A percentile compares a stretch with the other conserved stretches of the same genome.
These are phyloP conservation scores for Luscinia luscinia DNA, from an alignment of 2,797 vertebrate genomes.

Conservation along the genomic window DNA sequence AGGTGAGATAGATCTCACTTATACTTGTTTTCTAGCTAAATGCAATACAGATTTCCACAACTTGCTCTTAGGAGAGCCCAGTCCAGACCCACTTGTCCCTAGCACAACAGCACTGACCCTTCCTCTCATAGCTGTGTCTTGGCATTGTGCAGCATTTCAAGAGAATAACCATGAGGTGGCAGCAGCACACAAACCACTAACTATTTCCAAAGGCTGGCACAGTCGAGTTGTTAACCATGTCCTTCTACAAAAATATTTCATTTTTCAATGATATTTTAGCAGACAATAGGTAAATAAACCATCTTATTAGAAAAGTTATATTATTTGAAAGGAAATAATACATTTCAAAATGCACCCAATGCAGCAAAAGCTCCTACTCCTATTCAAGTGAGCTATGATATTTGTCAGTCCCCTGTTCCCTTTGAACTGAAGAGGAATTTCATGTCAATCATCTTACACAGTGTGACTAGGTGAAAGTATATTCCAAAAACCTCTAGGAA, in stretches of 20 bases:
- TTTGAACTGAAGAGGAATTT: neutral
- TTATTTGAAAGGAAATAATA: neutral
- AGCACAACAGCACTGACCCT: neutral
- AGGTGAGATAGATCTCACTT: neutral
- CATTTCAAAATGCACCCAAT: neutral
- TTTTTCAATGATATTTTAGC: neutral
- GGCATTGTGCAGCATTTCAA: neutral
- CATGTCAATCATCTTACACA: neutral
- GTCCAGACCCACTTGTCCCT: neutral
- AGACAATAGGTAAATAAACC: neutral
- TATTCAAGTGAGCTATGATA: neutral
- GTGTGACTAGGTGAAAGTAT: neutral
- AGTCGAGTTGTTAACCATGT: neutral
- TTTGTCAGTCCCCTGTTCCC: neutral
- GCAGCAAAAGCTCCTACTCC: neutral
- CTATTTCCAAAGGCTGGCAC: neutral
- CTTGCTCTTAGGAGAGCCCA: fast-evolving
- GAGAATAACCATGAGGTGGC: slow-evolving; percentile 68
- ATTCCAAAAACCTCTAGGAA: neutral
- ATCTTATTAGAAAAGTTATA: neutral
- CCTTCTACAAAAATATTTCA: neutral
- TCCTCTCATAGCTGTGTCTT: fast-evolving
- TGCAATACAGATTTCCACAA: neutral
- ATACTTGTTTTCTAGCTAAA: neutral
- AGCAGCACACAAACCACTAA: slow-evolving; percentile 67